Evolutionary conservation across 2,888 invertebrate genomes (phyloP).

Genomic region (Eumerus sabulonum): DNA sequence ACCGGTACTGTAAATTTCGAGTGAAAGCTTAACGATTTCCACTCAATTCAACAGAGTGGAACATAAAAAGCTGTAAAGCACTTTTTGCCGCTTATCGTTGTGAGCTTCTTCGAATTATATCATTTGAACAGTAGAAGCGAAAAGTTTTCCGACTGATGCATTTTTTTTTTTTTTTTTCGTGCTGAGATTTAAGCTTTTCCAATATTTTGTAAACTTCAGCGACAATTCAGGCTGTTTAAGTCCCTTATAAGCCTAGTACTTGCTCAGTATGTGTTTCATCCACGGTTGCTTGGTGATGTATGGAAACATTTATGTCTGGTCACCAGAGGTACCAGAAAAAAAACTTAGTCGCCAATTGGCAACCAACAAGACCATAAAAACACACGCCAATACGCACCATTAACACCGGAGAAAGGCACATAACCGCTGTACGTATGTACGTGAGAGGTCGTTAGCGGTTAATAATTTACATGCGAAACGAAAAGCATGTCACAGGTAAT

Average conservation of each 20-base stretch:
- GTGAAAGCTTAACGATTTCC: conserved; percentile 25
- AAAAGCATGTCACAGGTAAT: conserved; percentile 46
- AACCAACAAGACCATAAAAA: background rate
- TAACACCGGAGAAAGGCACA: conserved; percentile 1
- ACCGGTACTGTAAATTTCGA: conserved; percentile 9
- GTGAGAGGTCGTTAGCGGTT: conserved; percentile 25
- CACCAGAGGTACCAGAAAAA: too few species aligned
- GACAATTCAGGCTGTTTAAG: too few species aligned
- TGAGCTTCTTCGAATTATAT: conserved; percentile 3
- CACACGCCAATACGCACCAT: background rate
- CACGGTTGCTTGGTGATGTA: too few species aligned
- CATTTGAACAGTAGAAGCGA: background rate
- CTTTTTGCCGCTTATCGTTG: background rate
- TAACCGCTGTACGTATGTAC: too few species aligned
- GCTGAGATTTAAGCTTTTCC: too few species aligned
- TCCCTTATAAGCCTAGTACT: too few species aligned
- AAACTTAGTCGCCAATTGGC: too few species aligned
- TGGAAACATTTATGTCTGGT: too few species aligned
- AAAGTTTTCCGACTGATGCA: background rate
- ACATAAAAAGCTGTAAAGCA: conserved; percentile 2
- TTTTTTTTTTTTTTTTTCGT: too few species aligned
- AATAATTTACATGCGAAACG: conserved; percentile 60
- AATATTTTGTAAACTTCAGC: too few species aligned
- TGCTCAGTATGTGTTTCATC: too few species aligned
- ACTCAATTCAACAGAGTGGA: conserved; percentile 11